phyloP scores from a whole-genome alignment of 2,888 invertebrate genomes.

The Drosophila monieri region DNA sequence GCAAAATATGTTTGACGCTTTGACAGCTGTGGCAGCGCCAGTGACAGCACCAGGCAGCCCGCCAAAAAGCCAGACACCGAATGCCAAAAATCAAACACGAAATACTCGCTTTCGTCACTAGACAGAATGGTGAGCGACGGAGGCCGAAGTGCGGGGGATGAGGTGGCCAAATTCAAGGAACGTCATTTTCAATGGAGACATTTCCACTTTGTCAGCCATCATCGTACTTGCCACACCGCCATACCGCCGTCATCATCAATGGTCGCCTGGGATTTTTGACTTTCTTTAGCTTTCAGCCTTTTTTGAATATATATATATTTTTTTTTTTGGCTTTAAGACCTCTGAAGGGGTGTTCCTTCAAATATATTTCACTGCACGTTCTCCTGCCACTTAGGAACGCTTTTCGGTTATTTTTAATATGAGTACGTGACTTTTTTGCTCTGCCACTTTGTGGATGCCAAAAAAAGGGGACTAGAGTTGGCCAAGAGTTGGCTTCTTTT shows the following conservation, averaged over 20 bases:
- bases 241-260: slow-evolving; percentile 55
- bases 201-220: slow-evolving; percentile 70
- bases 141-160: not conserved
- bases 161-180: slow-evolving; percentile 21
- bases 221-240: slow-evolving; percentile 46
- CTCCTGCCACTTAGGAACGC: slow-evolving; percentile 74
- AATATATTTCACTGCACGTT: slow-evolving; percentile 75
- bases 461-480: not conserved
- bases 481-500: not conserved
- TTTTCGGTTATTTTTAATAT: slow-evolving; percentile 77
- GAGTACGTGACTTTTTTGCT: slow-evolving; percentile 69
- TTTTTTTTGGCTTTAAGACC: slow-evolving; percentile 30
- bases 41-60: slow-evolving; percentile 18
- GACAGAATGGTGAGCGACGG: not conserved
- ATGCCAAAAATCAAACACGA: slow-evolving; percentile 59
- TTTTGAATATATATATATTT: too few relatives aligned
- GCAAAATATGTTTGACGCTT: slow-evolving; percentile 68
- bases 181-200: slow-evolving; percentile 67
- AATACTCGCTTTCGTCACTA: slow-evolving; percentile 46
- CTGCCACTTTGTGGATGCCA: slow-evolving; percentile 15
- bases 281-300: not conserved
- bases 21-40: slow-evolving; percentile 55
- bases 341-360: slow-evolving; percentile 23
- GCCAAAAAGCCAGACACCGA: slow-evolving; percentile 30
- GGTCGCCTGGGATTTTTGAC: slow-evolving; percentile 34